Evolutionary conservation across 30 jellyfish, hydroid and myxozoan species (phyloP).

Genomic region (Hydra vulgaris): DNA sequence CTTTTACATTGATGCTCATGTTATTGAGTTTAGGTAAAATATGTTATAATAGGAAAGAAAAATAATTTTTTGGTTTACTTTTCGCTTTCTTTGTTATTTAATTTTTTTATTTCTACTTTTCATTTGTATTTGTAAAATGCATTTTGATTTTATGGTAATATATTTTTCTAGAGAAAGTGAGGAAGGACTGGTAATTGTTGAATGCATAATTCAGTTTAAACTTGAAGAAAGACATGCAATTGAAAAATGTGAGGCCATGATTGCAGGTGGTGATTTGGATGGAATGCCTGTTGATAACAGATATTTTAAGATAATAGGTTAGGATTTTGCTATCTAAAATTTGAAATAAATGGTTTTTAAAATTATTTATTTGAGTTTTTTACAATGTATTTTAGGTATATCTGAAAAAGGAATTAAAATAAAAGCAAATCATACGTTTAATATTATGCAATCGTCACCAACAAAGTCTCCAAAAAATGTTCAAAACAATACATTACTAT

Average conservation of each 20-base stretch:
- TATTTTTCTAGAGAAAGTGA: conserved; percentile 30
- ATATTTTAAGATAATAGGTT: conserved; percentile 14
- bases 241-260: conserved; percentile 31
- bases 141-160: no score
- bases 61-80: no score
- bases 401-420: neutral
- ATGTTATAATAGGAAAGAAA: no score
- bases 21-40: conserved; percentile 6
- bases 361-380: neutral
- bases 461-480: neutral
- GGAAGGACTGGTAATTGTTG: conserved; percentile 18
- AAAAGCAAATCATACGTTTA: neutral
- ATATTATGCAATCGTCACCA: neutral
- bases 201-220: neutral
- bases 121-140: no score
- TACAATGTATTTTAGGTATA: neutral
- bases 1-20: conserved; percentile 12
- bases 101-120: no score
- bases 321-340: neutral
- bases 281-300: conserved; percentile 35
- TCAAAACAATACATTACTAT: neutral
- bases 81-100: no score
- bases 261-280: conserved; percentile 19
- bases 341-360: no score
- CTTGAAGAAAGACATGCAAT: conserved; percentile 22